phyloP scores from a whole-genome alignment of 1,140 invertebrate species.

The Zophobas morio region DNA sequence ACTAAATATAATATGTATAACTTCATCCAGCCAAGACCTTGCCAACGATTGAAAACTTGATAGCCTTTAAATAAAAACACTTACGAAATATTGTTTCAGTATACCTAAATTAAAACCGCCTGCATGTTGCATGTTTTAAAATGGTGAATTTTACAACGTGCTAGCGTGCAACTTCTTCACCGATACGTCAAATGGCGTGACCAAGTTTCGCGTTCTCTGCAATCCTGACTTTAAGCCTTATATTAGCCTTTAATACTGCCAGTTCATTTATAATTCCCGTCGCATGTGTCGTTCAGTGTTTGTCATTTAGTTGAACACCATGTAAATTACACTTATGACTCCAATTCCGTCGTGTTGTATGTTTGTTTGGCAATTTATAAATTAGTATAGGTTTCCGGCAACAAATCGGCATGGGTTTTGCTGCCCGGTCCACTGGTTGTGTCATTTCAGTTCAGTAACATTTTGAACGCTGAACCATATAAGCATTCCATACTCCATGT shows the following conservation, averaged over 20 bases:
- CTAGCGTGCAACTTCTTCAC: slow-evolving; percentile 38
- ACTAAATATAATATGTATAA: too few relatives aligned
- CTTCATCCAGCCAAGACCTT: too few relatives aligned
- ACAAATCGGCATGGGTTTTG: slow-evolving; percentile 16
- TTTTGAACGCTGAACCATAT: not conserved
- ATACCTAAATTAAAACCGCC: too few relatives aligned
- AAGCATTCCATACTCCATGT: too few relatives aligned
- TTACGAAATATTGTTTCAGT: too few relatives aligned
- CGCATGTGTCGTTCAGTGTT: slow-evolving; percentile 36
- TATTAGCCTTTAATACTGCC: slow-evolving; percentile 27
- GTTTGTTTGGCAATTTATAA: slow-evolving; percentile 35
- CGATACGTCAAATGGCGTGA: slow-evolving; percentile 39
- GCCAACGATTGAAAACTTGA: too few relatives aligned
- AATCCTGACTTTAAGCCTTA: slow-evolving; percentile 36
- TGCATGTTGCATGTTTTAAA: slow-evolving; percentile 19
- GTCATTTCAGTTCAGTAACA: not conserved
- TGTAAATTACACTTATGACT: slow-evolving; percentile 32
- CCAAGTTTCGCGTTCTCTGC: slow-evolving; percentile 1
- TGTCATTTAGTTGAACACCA: slow-evolving; percentile 39
- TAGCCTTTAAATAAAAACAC: not conserved
- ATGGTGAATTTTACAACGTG: slow-evolving; percentile 24
- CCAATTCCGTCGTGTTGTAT: slow-evolving; percentile 25
- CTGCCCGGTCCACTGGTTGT: not conserved
- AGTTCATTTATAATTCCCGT: slow-evolving; percentile 34
- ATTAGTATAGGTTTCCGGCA: slow-evolving; percentile 29